phyloP scores from a whole-genome alignment of 2,113 vertebrate genomes.

The Cavia aperea region DNA sequence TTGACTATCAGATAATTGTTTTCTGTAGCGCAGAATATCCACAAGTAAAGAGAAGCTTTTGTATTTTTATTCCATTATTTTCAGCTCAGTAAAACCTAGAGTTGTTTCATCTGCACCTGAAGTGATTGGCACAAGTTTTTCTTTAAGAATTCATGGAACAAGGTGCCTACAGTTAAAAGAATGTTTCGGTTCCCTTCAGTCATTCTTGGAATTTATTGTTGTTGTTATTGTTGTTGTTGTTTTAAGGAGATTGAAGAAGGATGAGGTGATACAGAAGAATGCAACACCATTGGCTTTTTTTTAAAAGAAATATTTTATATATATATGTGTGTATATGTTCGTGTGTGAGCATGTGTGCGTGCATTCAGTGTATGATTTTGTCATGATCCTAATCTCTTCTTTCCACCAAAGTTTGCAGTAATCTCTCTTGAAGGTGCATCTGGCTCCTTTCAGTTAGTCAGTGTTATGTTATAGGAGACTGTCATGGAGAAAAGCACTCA shows the following conservation, averaged over 20 bases:
- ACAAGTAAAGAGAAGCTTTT: slow-evolving; percentile 25
- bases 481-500: slow-evolving; percentile 59
- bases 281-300: slow-evolving; percentile 46
- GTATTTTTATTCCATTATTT: slow-evolving; percentile 40
- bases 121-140: slow-evolving; percentile 67
- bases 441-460: slow-evolving; percentile 64
- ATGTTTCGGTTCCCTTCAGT: slow-evolving; percentile 66
- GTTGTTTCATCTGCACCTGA: slow-evolving; percentile 64
- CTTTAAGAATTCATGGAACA: slow-evolving; percentile 66
- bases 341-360: not conserved
- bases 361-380: slow-evolving; percentile 56
- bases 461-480: slow-evolving; percentile 71
- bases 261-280: slow-evolving; percentile 48
- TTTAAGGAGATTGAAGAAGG: slow-evolving; percentile 54
- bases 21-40: not conserved
- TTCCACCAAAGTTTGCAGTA: slow-evolving; percentile 71
- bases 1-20: not conserved
- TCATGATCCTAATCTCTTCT: slow-evolving; percentile 62
- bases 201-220: slow-evolving; percentile 52
- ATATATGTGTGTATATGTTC: not conserved
- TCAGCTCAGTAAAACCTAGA: slow-evolving; percentile 4
- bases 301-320: slow-evolving; percentile 27
- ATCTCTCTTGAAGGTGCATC: slow-evolving; percentile 61
- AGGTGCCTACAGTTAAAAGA: slow-evolving; percentile 70
- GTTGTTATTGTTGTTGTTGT: slow-evolving; percentile 1